These are phyloP conservation scores for Theristus sp. DNA, from an alignment of 2,888 invertebrate species.

Conservation along the genomic window DNA sequence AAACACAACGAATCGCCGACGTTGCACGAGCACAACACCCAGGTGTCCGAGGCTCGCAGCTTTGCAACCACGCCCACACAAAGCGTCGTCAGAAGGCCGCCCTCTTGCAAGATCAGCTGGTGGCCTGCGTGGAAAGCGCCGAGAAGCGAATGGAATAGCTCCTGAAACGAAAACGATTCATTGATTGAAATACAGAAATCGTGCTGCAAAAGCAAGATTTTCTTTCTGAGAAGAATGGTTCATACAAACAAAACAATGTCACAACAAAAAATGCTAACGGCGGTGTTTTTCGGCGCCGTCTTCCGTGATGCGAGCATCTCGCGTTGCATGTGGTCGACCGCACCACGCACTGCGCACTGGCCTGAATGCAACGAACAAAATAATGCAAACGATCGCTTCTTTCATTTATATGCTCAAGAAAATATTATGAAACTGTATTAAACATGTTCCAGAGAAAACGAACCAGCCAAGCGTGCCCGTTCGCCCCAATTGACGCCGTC, in stretches of 20 bases:
- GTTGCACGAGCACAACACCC: slow-evolving; percentile 61
- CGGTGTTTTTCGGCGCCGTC: background rate
- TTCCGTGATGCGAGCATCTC: background rate
- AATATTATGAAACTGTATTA: background rate
- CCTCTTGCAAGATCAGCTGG: slow-evolving; percentile 58
- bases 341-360: slow-evolving; percentile 58
- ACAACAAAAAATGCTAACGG: background rate
- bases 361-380: slow-evolving; percentile 11
- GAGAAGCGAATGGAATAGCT: slow-evolving; percentile 55
- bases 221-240: too few relatives aligned
- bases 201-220: too few relatives aligned
- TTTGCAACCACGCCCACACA: slow-evolving; percentile 58
- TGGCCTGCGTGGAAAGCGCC: slow-evolving; percentile 66
- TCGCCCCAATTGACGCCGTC: slow-evolving; percentile 85
- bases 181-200: too few relatives aligned
- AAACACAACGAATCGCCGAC: slow-evolving; percentile 76
- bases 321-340: slow-evolving; percentile 56
- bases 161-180: too few relatives aligned
- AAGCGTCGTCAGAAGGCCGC: slow-evolving; percentile 60
- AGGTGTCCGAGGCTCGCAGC: slow-evolving; percentile 31
- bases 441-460: background rate
- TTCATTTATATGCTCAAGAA: background rate
- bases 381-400: background rate
- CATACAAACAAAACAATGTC: too few relatives aligned
- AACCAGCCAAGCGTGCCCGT: slow-evolving; percentile 42